Evolutionary conservation across 2,113 vertebrate species (phyloP).

Genomic region (Aptenodytes forsteri): DNA sequence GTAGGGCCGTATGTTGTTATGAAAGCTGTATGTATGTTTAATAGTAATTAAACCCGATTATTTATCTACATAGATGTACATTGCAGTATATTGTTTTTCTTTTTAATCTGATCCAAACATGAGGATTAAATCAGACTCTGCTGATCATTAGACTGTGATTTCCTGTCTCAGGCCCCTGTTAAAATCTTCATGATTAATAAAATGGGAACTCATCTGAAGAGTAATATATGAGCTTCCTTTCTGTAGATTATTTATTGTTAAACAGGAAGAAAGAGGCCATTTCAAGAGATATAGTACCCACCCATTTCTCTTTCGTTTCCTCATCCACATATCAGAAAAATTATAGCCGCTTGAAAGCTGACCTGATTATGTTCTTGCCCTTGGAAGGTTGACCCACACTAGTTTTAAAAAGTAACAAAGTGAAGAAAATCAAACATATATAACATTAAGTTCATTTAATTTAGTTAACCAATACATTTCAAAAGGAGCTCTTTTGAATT

Average conservation of each 20-base stretch:
- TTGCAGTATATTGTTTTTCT: conserved; percentile 4
- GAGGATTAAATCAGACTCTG: conserved; percentile 30
- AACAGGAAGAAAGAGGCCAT: conserved; percentile 64
- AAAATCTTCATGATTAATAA: conserved; percentile 68
- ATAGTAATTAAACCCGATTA: not conserved
- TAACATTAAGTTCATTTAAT: conserved; percentile 11
- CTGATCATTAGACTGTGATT: conserved; percentile 69
- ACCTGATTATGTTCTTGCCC: conserved; percentile 61
- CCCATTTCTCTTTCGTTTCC: conserved; percentile 68
- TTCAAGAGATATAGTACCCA: conserved; percentile 71
- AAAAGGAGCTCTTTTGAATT: not conserved
- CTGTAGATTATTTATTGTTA: conserved; percentile 70
- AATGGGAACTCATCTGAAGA: conserved; percentile 53
- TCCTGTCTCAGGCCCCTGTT: conserved; percentile 54
- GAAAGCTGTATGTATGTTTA: not conserved
- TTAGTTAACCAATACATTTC: conserved; percentile 12
- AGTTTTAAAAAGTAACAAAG: conserved; percentile 53
- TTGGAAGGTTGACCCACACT: conserved; percentile 55
- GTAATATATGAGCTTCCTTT: conserved; percentile 68
- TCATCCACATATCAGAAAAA: conserved; percentile 67
- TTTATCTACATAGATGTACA: not conserved
- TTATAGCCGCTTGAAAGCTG: conserved; percentile 65
- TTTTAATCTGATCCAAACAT: not conserved
- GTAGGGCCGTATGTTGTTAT: not conserved
- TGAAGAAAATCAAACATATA: conserved; percentile 7